Base-by-base conservation (phyloP, 2,113 vertebrate genomes). In the Genyomyrus donnyi region DNA sequence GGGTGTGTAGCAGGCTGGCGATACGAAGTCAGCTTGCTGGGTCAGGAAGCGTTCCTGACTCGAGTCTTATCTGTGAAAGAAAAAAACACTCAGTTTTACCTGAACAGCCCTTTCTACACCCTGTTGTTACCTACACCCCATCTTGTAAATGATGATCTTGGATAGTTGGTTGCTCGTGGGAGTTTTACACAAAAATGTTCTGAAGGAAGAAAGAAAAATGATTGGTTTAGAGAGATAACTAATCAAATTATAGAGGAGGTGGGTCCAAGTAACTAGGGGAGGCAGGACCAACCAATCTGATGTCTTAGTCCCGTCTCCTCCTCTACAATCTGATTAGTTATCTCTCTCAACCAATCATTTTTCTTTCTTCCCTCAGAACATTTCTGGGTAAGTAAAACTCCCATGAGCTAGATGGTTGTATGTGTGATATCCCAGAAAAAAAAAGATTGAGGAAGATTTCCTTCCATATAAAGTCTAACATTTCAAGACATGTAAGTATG, bases 1-100 rank as follows among this genome's bases (percentile, higher is more conserved):
- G 90, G 92, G 80, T 88, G 52, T 89, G 93, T 92, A 62, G 17
- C 39, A 31, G 46, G 48, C 13, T 24, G 24, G 24, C 24, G 0
- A 46, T 6, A 0, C 85, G 35, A 21, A 58, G 13, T 24, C 46
- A 87, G 85, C 7, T 27, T 31, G 45, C 85, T 24, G 24, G 1
- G 15, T 10, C 35, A 88, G 42, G 56, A 88, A 19, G 11, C 1
- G 9, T 52, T n/a, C 15, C 24, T 17, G 24, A 49, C 56, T 11
- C 2, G n/a, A 70, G 24, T 3, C 49, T 80, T n/a, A 83, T 74
- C 88, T 83, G 49, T 62, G 27, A 45, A 83, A 49, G 35, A 52
- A 39, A 52, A 52, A 85, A 11, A 48, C 11, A n/a, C 17, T 24
- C 7, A 4, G 21, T 5, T n/a, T 21, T 24, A 48, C 19, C 17